Base-by-base conservation (phyloP, 2,113 vertebrate genomes). In the Beaufortia kweichowensis region DNA sequence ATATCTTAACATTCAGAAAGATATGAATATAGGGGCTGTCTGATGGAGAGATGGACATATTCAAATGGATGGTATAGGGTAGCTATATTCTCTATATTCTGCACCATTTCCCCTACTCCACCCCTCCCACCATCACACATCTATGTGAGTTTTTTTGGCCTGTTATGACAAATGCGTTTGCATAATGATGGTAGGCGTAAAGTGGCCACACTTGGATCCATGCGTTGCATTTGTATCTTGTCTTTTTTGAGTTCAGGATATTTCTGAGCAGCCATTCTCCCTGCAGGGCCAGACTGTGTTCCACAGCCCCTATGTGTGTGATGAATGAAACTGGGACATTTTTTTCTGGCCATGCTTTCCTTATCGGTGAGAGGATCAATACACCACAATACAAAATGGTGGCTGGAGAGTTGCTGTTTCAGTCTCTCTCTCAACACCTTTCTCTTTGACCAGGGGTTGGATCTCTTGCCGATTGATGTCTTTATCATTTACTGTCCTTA, bases 371-470 rank as follows among this genome's bases (percentile, higher is more conserved):
- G 61, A 77, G 82, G 81, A 91, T 92, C 88, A 48, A 89, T 90
- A 82, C 6, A 10, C 59, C 76, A n/a, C 5, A 80, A 68, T 84
- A 88, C 88, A 86, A 90, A 88, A 91, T 87, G 88, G 85, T 85
- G 85, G 82, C 84, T 77, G 1, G 76, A 85, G 72, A 77, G 39
- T 61, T 81, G 67, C 55, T 26, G 75, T 63, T 69, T 33, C 78
- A 68, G 84, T 83, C 26, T 46, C 63, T 76, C 82, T 78, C 50
- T 24, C 75, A 56, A 69, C 46, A 63, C n/a, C 56, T 61, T 56
- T 33, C 63, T 23, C 72, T 81, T 63, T 85, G 85, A 81, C 78
- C 39, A 83, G 31, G 28, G 67, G 66, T 75, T 24, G n/a, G 71
- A 12, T 35, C 12, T 59, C 28, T 1, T 74, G 81, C 46, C 29